A percentile compares a stretch with the other conserved stretches of the same genome.
phyloP scores from a whole-genome alignment of 2,113 vertebrate species.

The Murina feae region DNA sequence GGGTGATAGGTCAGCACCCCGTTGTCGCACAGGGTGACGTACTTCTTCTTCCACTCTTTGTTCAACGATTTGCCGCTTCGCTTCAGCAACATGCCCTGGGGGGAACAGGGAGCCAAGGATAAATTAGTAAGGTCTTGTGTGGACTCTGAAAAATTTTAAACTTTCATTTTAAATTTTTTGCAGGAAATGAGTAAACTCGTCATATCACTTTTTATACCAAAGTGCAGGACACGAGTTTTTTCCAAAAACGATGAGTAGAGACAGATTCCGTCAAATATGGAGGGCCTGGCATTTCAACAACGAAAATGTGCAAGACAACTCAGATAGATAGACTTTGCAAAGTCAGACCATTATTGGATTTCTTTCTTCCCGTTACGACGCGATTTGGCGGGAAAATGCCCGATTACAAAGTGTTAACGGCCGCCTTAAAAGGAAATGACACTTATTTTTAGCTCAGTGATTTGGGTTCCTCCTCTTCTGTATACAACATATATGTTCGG shows the following conservation, averaged over 20 bases:
- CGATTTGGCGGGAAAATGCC: no score
- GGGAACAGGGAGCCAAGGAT: background rate
- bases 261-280: no score
- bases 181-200: no score
- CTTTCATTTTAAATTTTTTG: background rate
- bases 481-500: accelerated
- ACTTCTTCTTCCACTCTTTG: constrained; percentile 99
- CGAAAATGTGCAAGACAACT: no score
- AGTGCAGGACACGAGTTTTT: no score
- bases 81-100: constrained; percentile 94
- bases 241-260: no score
- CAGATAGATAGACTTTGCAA: no score
- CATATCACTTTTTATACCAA: no score
- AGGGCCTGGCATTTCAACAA: no score
- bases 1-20: constrained; percentile 97
- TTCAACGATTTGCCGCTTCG: constrained; percentile 95
- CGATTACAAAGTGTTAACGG: no score
- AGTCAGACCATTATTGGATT: no score
- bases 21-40: constrained; percentile 95
- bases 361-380: no score
- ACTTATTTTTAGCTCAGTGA: background rate
- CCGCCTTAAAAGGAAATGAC: background rate
- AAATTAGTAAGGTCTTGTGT: accelerated
- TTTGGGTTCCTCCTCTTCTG: background rate
- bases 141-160: accelerated